phyloP scores from a whole-genome alignment of 1,140 invertebrate genomes.

The Pachyrhynchus sulphureomaculatus region DNA sequence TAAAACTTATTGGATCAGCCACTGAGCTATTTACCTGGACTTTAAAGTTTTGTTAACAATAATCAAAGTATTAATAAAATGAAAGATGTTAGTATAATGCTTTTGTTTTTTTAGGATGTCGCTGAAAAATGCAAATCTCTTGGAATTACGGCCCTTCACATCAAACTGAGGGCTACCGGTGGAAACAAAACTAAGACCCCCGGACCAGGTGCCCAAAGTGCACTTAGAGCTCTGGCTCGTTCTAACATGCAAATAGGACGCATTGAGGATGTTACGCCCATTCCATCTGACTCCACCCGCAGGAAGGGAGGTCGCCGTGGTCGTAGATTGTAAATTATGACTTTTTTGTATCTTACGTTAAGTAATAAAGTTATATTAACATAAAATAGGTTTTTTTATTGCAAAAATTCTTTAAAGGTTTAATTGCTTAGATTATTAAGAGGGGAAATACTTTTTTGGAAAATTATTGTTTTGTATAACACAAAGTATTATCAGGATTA shows the following conservation, averaged over 20 bases:
- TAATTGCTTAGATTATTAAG: no score
- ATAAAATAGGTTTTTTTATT: no score
- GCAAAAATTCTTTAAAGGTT: no score
- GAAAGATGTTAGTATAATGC: no score
- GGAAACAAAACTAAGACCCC: constrained; percentile 98
- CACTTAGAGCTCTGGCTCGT: constrained; percentile 94
- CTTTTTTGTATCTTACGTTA: constrained; percentile 3
- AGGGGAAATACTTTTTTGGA: no score
- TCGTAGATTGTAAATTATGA: constrained; percentile 84
- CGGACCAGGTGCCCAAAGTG: constrained; percentile 98
- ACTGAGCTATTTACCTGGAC: no score
- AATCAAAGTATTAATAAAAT: no score
- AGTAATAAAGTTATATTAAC: constrained; percentile 4
- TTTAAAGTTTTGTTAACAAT: no score
- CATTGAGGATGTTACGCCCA: constrained; percentile 99
- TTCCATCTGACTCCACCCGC: constrained; percentile 97
- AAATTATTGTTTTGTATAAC: no score
- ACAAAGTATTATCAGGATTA: no score
- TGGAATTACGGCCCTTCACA: constrained; percentile 97
- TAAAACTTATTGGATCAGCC: no score
- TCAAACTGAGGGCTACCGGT: constrained; percentile 96
- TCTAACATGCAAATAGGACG: constrained; percentile 99
- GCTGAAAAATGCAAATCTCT: constrained; percentile 97
- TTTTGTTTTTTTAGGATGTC: constrained; percentile 77
- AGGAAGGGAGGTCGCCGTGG: constrained; percentile 99